Base-by-base conservation (phyloP, 2,888 invertebrate genomes). In the Apamea monoglypha region DNA sequence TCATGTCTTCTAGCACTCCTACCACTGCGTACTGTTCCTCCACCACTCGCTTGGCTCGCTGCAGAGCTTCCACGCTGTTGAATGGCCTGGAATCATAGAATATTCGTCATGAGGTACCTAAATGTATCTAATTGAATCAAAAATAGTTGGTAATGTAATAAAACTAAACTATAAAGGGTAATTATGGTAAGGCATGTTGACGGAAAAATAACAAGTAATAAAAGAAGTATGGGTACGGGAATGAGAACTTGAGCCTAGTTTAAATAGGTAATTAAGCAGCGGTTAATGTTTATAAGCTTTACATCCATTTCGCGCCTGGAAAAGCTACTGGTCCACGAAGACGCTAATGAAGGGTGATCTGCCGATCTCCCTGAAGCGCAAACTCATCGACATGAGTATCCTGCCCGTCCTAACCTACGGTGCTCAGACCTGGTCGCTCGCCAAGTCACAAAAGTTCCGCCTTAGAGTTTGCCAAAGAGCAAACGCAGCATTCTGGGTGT, bases 21-120 rank as follows among this genome's bases (percentile, higher is more conserved):
- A 99, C 99, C 0, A 99, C 99, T 0, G 99, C 98, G 92, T 99
- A 99, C 92, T 99, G 98, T 90, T 98, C 97, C 92, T 99, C 99
- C 0, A 99, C 98, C 7, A 98, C 98, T 78, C 98, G 97, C 95
- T 99, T 99, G 0, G 99, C 99, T 74, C 98, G 97, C 94, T 99
- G 98, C 89, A 99, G 93, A 1, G 99, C 99, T 73, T 98, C 98
- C 32, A 97, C 95, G 2, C 98, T 98, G 93, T 99, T 99, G 93
- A 99, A 99, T 14, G 98, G 99, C 71, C 99, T 98, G 95, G 77
- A 97, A 82, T 64, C 16, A 61, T 4, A 40, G 2, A 59, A 36
- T 25, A 29, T 61, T 73, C 7, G 7, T 16, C 21, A n/a, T 61
- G 53, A 56, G 56, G 3, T 59, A n/a, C n/a, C n/a, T n/a, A n/a